Conservation (phyloP, 1,140 invertebrate species). For the Lucilia sericata region DNA sequence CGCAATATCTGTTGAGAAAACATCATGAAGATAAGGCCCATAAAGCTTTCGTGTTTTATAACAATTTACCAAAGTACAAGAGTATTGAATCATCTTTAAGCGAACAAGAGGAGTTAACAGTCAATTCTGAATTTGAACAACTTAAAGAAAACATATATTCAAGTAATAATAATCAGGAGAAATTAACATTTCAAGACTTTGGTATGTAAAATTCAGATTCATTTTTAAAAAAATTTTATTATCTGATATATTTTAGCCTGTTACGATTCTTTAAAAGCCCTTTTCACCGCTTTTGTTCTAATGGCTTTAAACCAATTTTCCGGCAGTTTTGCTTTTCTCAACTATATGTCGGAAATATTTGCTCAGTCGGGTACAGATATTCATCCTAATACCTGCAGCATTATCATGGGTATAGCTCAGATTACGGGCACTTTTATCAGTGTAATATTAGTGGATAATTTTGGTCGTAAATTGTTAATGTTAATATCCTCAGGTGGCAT, state of each 20-base stretch:
- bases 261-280: slow-evolving; percentile 52
- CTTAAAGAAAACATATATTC: not conserved
- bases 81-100: too few species aligned
- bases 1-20: slow-evolving; percentile 75
- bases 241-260: slow-evolving; percentile 48
- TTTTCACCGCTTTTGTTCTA: slow-evolving; percentile 52
- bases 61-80: slow-evolving; percentile 48
- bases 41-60: slow-evolving; percentile 70
- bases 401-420: slow-evolving; percentile 75
- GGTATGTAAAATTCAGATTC: not conserved
- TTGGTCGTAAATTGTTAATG: slow-evolving; percentile 49
- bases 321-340: slow-evolving; percentile 71
- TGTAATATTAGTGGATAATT: slow-evolving; percentile 46
- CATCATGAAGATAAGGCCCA: slow-evolving; percentile 75
- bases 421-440: slow-evolving; percentile 50
- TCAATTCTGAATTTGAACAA: not conserved
- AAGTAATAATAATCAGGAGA: not conserved
- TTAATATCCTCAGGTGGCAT: slow-evolving; percentile 46
- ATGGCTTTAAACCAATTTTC: slow-evolving; percentile 68
- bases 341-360: slow-evolving; percentile 76
- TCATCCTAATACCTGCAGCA: slow-evolving; percentile 74
- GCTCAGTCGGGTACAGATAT: slow-evolving; percentile 72
- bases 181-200: not conserved
- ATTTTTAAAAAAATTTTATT: too few species aligned
- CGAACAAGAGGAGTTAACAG: not conserved